A percentile compares a stretch with the other conserved stretches of the same genome.
phyloP scores from a whole-genome alignment of 2,888 invertebrate genomes.

The Leucoma salicis region DNA sequence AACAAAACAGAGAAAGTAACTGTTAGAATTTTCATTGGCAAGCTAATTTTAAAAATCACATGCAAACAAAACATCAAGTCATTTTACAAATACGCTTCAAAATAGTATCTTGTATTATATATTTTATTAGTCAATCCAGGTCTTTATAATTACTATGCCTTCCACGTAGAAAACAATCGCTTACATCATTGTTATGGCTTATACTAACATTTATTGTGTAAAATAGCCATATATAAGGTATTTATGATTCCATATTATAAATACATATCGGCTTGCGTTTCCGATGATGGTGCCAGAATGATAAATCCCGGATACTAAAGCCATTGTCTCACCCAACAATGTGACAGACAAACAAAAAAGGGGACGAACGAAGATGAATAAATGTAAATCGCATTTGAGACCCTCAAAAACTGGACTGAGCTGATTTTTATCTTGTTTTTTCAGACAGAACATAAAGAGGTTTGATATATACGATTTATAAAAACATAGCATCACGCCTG shows the following conservation, averaged over 20 bases:
- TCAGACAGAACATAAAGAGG: slow-evolving; percentile 19
- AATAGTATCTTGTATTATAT: too few relatives aligned
- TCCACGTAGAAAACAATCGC: slow-evolving; percentile 39
- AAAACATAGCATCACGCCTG: too few relatives aligned
- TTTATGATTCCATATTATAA: slow-evolving; percentile 75
- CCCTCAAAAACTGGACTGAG: slow-evolving; percentile 59
- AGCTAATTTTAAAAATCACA: too few relatives aligned
- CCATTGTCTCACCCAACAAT: slow-evolving; percentile 78
- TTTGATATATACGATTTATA: too few relatives aligned
- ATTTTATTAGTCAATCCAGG: too few relatives aligned
- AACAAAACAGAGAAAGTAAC: too few relatives aligned
- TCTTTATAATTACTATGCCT: slow-evolving; percentile 21
- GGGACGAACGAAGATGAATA: slow-evolving; percentile 64
- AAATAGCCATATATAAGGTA: slow-evolving; percentile 69
- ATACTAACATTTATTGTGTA: slow-evolving; percentile 64
- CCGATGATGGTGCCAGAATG: slow-evolving; percentile 79
- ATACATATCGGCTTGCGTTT: slow-evolving; percentile 73
- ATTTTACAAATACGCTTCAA: too few relatives aligned
- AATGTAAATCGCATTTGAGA: slow-evolving; percentile 67
- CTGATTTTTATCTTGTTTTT: slow-evolving; percentile 33
- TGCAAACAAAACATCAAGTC: too few relatives aligned
- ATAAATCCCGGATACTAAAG: slow-evolving; percentile 74
- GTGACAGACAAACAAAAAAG: slow-evolving; percentile 68
- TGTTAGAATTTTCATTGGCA: too few relatives aligned
- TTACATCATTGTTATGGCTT: slow-evolving; percentile 61